A percentile compares a stretch with the other conserved stretches of the same genome.
These are phyloP conservation scores for Rhombomys opimus DNA, from an alignment of 2,113 vertebrate genomes.

Conservation along the genomic window DNA sequence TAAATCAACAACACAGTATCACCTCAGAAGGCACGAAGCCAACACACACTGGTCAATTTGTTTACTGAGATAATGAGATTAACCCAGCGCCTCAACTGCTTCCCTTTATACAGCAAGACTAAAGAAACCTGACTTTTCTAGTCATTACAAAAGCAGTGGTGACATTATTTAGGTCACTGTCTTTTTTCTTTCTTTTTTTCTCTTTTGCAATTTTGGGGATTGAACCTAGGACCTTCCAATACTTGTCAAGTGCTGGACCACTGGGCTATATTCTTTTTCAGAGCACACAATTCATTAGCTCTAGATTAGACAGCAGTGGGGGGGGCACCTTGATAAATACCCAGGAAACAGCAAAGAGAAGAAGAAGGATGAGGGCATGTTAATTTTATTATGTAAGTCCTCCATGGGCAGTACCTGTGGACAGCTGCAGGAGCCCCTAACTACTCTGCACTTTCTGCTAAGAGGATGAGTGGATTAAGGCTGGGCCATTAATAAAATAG, in stretches of 20 bases:
- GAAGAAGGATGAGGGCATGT: background rate
- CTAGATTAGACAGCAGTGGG: background rate
- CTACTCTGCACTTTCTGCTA: background rate
- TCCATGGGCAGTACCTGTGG: background rate
- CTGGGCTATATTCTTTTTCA: background rate
- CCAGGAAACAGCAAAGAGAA: slow-evolving; percentile 15
- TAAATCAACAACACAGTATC: slow-evolving; percentile 78
- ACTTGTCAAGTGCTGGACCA: background rate
- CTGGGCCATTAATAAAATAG: slow-evolving; percentile 54
- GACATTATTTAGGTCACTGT: background rate
- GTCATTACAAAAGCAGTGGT: slow-evolving; percentile 24
- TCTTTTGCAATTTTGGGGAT: background rate
- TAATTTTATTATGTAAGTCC: slow-evolving; percentile 15
- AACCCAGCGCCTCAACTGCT: background rate
- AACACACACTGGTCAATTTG: background rate
- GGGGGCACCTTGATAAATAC: background rate
- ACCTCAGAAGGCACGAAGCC: background rate
- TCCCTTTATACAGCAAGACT: slow-evolving; percentile 24
- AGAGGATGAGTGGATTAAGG: slow-evolving; percentile 29
- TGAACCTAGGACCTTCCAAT: background rate
- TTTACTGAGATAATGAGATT: background rate
- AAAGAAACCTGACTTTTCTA: slow-evolving; percentile 17
- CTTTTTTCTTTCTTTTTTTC: background rate
- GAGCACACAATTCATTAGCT: slow-evolving; percentile 9
- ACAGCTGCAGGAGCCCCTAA: background rate